Conservation (phyloP, 2,797 vertebrate species). For the Vespertilio murinus region DNA sequence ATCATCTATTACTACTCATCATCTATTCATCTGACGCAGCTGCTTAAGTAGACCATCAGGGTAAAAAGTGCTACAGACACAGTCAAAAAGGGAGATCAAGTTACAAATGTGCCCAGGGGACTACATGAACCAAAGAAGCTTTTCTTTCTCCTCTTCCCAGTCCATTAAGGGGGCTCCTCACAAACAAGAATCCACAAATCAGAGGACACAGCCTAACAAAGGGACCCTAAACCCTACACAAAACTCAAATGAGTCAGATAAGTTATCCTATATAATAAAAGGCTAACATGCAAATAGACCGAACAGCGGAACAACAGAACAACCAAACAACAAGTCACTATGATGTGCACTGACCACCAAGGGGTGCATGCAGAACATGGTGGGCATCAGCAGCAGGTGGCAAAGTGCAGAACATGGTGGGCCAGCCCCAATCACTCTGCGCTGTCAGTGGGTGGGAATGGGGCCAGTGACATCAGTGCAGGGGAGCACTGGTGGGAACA, state of each 20-base stretch:
- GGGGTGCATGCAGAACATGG: no score
- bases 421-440: no score
- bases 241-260: neutral
- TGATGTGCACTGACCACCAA: no score
- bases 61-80: constrained; percentile 36
- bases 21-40: constrained; percentile 5
- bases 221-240: neutral
- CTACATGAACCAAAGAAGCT: neutral
- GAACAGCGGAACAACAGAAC: no score
- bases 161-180: constrained; percentile 18
- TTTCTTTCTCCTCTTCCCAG: constrained; percentile 19
- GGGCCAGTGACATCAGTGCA: no score
- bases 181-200: neutral
- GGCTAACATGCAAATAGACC: no score
- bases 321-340: no score
- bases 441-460: rapidly evolving
- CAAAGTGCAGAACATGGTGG: no score
- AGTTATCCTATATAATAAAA: neutral
- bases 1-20: neutral
- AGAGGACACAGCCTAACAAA: neutral
- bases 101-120: constrained; percentile 24
- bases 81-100: constrained; percentile 1
- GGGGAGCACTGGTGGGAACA: no score
- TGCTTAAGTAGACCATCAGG: neutral
- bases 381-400: no score